Evolutionary conservation across 23 tunicate genomes (phyloP), one percentile per base, ranked within the genome.

Genomic region (Clavelina lepadiformis): DNA sequence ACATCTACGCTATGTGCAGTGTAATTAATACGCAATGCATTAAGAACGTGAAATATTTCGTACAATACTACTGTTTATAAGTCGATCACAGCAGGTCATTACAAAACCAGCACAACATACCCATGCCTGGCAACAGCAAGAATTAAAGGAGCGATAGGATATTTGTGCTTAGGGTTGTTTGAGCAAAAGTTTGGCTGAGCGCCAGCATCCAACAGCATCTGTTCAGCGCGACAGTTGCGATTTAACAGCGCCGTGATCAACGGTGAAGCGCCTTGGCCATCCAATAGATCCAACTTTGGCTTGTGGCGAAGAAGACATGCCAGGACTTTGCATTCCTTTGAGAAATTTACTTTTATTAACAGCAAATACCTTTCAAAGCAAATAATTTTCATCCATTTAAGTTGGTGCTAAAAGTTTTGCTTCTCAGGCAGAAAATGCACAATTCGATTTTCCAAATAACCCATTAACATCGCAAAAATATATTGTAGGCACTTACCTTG

Each of bases 61-160:
- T n/a, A n/a, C n/a, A n/a, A n/a, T n/a, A n/a, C n/a, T n/a, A n/a
- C n/a, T n/a, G n/a, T n/a, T n/a, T n/a, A n/a, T n/a, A n/a, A n/a
- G n/a, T n/a, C n/a, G n/a, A n/a, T n/a, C n/a, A n/a, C n/a, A n/a
- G n/a, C n/a, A n/a, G n/a, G n/a, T n/a, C n/a, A n/a, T n/a, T n/a
- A 55, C n/a, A n/a, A n/a, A n/a, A n/a, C n/a, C n/a, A n/a, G n/a
- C n/a, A n/a, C n/a, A 58, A 28, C 62, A 55, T 58, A 89, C 97
- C 99, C 99, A 33, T 94, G 99, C 38, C 85, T 69, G 1, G 84
- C 76, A 19, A 85, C 85, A 13, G 99, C 99, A n/a, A 94, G 83
- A 8, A 86, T 80, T 4, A 94, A 67, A 2, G 99, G 99, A 1
- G 99, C 95, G 59, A 77, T 45, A 1, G 88, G 94, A 58, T 80